Base-by-base conservation (phyloP, 2,797 vertebrate species). In the Sciurus carolinensis region DNA sequence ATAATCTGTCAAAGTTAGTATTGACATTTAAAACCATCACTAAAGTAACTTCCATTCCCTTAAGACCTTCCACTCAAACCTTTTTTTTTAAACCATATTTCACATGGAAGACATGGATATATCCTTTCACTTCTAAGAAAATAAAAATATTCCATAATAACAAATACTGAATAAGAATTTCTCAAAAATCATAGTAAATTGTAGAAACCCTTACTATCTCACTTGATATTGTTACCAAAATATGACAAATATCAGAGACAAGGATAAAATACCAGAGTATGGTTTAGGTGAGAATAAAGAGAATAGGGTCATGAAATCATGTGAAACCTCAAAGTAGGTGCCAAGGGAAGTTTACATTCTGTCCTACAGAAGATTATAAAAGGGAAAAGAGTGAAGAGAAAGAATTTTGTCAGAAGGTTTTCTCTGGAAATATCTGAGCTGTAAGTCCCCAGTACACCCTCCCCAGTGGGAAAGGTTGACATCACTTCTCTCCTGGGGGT, bases 161-260 rank as follows among this genome's bases (percentile, higher is more conserved):
- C 13, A 77, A 93, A 94, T 42, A 79, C 26, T 44, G 28, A 95
- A 91, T 33, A 8, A 93, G 42, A 90, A 94, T 87, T 50, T 95
- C 42, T 52, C 79, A 24, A 82, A 94, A 96, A 91, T 69, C 8
- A 42, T 42, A 24, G 9, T 24, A 95, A 62, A 52, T 88, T 88
- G 73, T 94, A 88, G 26, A 95, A 90, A 79, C 72, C 10, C 3
- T 94, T 94, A 90, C 3, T 67, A 79, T 95, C 4, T 88, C 8
- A 90, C 1, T 82, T 50, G 33, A n/a, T 95, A 93, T 47, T 75
- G 3, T 82, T 73, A 93, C 28, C 90, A 79, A 26, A 89, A 18
- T 62, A 52, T 77, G 36, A 47, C 36, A 52, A 13, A 36, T 81
- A 91, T 64, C 3, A 67, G 42, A 90, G 39, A 33, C 22, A 10